Evolutionary conservation across 2,113 vertebrate genomes (phyloP).

Genomic region (Mus pahari): DNA sequence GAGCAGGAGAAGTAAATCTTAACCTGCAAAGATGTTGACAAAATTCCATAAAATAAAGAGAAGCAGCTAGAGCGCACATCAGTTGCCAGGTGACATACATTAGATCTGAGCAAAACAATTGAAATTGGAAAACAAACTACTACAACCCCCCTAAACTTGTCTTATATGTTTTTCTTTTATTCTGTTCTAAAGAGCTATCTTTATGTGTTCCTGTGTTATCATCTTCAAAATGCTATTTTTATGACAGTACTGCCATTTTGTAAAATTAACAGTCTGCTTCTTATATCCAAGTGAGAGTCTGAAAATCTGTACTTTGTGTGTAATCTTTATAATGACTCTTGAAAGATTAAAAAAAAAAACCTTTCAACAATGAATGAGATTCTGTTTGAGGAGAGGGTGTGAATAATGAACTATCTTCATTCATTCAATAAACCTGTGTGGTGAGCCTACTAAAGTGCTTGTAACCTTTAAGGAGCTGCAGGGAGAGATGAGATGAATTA

Average conservation of each 20-base stretch:
- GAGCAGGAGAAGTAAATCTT: neutral
- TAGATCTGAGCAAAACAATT: neutral
- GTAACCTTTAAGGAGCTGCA: neutral
- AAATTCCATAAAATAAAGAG: neutral
- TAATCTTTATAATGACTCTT: conserved; percentile 40
- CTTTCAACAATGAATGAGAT: conserved; percentile 38
- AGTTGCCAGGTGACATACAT: neutral
- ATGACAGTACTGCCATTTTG: neutral
- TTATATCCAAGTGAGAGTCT: conserved; percentile 41
- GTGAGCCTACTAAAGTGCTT: neutral
- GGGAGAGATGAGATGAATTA: neutral
- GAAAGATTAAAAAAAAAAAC: conserved; percentile 29
- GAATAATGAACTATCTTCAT: conserved; percentile 27
- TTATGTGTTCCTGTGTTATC: neutral
- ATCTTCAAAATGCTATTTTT: conserved; percentile 2
- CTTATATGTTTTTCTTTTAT: neutral
- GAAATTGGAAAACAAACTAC: conserved; percentile 14
- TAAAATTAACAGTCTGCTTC: conserved; percentile 24
- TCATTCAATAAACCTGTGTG: neutral
- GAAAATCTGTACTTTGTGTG: conserved; percentile 28
- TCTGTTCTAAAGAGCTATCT: neutral
- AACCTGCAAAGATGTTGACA: neutral
- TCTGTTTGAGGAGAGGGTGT: conserved; percentile 18
- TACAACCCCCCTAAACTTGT: neutral
- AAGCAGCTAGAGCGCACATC: neutral